A percentile compares a stretch with the other conserved stretches of the same genome.
Conservation (phyloP, 2,888 invertebrate genomes). For the Nomada ferruginata region DNA sequence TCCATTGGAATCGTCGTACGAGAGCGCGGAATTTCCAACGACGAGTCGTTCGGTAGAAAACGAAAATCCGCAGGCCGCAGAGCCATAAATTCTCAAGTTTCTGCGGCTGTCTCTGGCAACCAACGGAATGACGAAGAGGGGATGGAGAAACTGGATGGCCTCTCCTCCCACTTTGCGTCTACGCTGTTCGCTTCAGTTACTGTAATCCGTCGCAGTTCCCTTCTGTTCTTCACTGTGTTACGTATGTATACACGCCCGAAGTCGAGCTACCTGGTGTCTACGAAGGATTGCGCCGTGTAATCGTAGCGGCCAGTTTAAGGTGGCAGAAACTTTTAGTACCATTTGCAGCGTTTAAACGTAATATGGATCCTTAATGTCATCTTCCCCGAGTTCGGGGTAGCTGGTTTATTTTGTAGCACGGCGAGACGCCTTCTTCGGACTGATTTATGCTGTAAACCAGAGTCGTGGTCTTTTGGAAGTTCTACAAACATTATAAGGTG, state of each 20-base stretch:
- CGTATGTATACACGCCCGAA: constrained; percentile 59
- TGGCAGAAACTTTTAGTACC: background rate
- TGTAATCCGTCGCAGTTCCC: constrained; percentile 68
- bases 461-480: too few relatives aligned
- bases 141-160: constrained; percentile 43
- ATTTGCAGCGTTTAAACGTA: too few relatives aligned
- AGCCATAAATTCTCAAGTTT: constrained; percentile 79
- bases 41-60: constrained; percentile 70
- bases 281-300: constrained; percentile 15
- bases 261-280: constrained; percentile 23
- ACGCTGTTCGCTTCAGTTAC: constrained; percentile 50
- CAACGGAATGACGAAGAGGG: constrained; percentile 68
- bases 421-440: too few relatives aligned
- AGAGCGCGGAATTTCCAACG: constrained; percentile 65
- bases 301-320: background rate
- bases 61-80: constrained; percentile 75
- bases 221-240: constrained; percentile 75
- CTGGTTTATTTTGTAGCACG: too few relatives aligned
- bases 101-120: constrained; percentile 77
- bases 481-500: too few relatives aligned
- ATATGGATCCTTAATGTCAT: too few relatives aligned
- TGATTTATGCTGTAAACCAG: too few relatives aligned
- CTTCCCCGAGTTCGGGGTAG: too few relatives aligned
- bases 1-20: constrained; percentile 62
- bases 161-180: constrained; percentile 32